Base-by-base conservation (phyloP, 2,888 invertebrate genomes). In the Pecten maximus region DNA sequence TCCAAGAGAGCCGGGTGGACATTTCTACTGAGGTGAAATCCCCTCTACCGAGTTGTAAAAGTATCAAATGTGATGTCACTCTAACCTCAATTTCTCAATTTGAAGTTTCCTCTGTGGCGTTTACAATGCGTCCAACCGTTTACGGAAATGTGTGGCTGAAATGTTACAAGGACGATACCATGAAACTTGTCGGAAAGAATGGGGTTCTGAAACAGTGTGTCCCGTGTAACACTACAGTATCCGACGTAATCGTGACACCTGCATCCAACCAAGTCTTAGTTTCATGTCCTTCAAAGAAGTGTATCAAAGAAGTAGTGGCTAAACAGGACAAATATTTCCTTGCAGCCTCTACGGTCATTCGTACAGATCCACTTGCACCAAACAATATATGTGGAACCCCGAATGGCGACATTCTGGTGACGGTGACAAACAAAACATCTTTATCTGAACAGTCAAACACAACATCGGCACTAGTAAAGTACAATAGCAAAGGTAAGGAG, bases 261-360 rank as follows among this genome's bases (percentile, higher is more conserved):
- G n/a, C 23, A 54, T 23, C 23, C 19, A 54, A 54, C 23, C 54
- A 54, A 54, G n/a, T 54, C 54, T 19, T 54, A 23, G n/a, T 54
- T 54, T 54, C 54, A 19, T 54, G 54, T n/a, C 54, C 54, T 54
- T 54, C 54, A 54, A 54, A 54, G n/a, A 54, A 54, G n/a, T 54
- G 54, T 19, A 54, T 54, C 54, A 54, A 54, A n/a, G 2, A n/a
- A 54, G 54, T 54, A 23, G 54, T 23, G n/a, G 6, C n/a, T n/a
- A 54, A 54, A n/a, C 54, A 54, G 8, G 54, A 54, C n/a, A 54
- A 54, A n/a, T 23, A 54, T 6, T 54, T 54, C 54, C 54, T 23
- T 54, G 54, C 54, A 2, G 23, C 54, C 2, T 23, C 54, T 54
- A 54, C 54, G n/a, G 54, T 54, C 54, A 54, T 54, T 19, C 54